Evolutionary conservation across 2,888 invertebrate genomes (phyloP), one percentile per base, ranked within the genome.

Genomic region (Creontiades dilutus): DNA sequence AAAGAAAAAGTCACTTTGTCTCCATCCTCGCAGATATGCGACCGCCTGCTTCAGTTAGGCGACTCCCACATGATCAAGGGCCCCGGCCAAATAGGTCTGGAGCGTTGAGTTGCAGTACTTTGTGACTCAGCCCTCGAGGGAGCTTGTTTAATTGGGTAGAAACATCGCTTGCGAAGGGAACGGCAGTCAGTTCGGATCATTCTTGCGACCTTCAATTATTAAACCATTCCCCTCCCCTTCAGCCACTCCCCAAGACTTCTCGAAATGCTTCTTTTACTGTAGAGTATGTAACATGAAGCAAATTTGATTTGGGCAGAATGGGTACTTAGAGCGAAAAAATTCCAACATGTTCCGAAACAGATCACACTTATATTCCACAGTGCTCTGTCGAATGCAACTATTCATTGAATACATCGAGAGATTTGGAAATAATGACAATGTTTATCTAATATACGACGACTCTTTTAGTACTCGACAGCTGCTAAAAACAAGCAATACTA

Each of bases 61-160:
- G 19, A 68, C 68, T 23, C 68, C 68, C 68, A 13, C 78, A 47
- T 47, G 86, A 86, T 86, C 86, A 86, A 86, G 86, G 86, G 86
- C n/a, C 13, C 37, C 16, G 57, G 57, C n/a, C 37, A 7, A 37
- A 7, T 37, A 14, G 48, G 68, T 23, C 55, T 47, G 88, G 14
- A 27, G 88, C 13, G 88, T 88, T 78, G 88, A 78, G 80, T 78
- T 88, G 88, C 88, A 28, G 37, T 88, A 52, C 78, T 88, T 75
- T 46, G 78, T 88, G 88, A 88, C 78, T 88, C 88, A 88, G 57
- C 61, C 23, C 88, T 52, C 55, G 76, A 80, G 61, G 78, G 88
- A 52, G 46, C 78, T 28, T 12, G 88, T 76, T 85, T 88, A 88
- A 88, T 88, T 88, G 80, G 88, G 88, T 55, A 88, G 88, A 88